Evolutionary conservation across 1,140 invertebrate genomes (phyloP), one percentile per base, ranked within the genome.

Genomic region (Euglossa dilemma): DNA sequence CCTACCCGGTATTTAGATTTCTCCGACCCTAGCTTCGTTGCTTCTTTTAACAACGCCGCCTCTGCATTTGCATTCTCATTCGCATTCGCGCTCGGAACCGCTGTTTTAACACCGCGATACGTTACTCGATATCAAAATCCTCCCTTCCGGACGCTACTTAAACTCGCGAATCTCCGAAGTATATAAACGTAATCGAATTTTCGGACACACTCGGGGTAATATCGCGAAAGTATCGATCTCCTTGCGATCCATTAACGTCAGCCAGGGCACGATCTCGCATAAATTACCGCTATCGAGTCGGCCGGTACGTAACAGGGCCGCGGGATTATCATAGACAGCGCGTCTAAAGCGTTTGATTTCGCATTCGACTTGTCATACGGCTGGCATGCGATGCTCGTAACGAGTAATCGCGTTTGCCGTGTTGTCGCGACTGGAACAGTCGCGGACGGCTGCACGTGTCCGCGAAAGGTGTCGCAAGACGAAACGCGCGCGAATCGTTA

Each of bases 391-490:
- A 74, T 47, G 56, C 25, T 47, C 57, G 57, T 61, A 74, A 61
- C 16, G 18, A 61, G 57, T 74, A 74, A 74, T 61, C 57, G 43
- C 43, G 57, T 57, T 57, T 45, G 36, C n/a, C 71, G 72, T n/a
- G 54, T 45, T 59, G 72, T 45, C 43, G 23, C 11, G 43, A 23
- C n/a, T 59, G 12, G 25, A 71, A 54, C 14, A 6, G 69, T 69
- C 45, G 66, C 43, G 66, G 23, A 47, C 66, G 64, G 0, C 18
- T 47, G 45, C 73, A 61, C 73, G 73, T 75, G 73, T 61, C 25
- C 57, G 23, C 28, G 73, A 63, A 61, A 59, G 36, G 43, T 75
- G 73, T 75, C 43, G 73, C 14, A 63, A 74, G 36, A 61, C 73
- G 28, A 72, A 72, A 36, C 52, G 52, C 16, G 52, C 16, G 43